A percentile compares a stretch with the other conserved stretches of the same genome.
Conservation (phyloP, 2,113 vertebrate genomes). For the Sinosuthora webbiana region DNA sequence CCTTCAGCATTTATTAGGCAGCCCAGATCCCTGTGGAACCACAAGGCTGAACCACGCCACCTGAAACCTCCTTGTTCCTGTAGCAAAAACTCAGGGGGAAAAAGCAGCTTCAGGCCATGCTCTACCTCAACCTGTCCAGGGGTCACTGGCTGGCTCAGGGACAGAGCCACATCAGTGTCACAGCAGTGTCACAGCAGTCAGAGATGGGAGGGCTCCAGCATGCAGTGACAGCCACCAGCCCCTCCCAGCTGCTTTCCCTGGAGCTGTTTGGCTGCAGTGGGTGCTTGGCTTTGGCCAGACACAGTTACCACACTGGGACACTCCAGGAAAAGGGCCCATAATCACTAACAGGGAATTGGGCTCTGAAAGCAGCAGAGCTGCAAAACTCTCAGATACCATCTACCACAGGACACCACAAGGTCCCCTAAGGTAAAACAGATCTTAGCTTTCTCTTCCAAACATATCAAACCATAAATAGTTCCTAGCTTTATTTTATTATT, state of each 20-base stretch:
- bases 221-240: neutral
- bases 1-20: neutral
- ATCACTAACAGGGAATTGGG: neutral
- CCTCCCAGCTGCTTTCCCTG: neutral
- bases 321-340: neutral
- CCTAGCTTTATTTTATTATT: neutral
- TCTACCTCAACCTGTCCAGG: neutral
- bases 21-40: neutral
- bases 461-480: conserved; percentile 35
- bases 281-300: neutral
- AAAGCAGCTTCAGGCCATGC: neutral
- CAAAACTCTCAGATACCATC: conserved; percentile 15
- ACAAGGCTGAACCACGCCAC: neutral
- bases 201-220: neutral
- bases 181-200: neutral
- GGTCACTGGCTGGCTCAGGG: neutral
- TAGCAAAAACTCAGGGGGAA: rapidly evolving
- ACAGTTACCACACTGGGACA: neutral
- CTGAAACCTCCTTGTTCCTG: neutral
- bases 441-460: conserved; percentile 24
- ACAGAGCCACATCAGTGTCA: neutral
- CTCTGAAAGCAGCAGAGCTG: neutral
- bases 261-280: neutral
- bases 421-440: conserved; percentile 44
- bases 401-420: conserved; percentile 18